Evolutionary conservation across 2,888 invertebrate genomes (phyloP), one percentile per base, ranked within the genome.

Genomic region (Rhamnusium bicolor): DNA sequence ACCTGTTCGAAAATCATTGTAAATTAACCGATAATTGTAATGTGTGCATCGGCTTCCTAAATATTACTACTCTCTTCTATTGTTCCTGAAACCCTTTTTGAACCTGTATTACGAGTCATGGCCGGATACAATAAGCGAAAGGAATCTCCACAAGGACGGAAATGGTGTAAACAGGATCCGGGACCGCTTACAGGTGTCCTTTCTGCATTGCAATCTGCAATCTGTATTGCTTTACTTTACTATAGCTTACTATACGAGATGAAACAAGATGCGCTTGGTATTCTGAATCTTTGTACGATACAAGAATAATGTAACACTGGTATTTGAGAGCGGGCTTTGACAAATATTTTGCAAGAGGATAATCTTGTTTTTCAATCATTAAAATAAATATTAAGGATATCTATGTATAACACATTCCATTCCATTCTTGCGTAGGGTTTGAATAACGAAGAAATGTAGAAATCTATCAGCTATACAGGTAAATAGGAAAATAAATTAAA

Each of bases 1-100:
- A 75, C 73, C 72, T 77, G 72, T 69, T 69, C 68, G 67, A 69
- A n/a, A 77, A 75, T 75, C 56, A 75, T 72, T 69, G 69, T 68
- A 73, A 77, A 75, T 72, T 73, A 75, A 60, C 71, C 67, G 70
- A 71, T 75, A 75, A 72, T 77, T 63, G 53, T 32, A 58, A 69
- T 51, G 54, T n/a, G n/a, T n/a, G 49, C 46, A 66, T 51, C 32
- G 67, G 71, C 58, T 47, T 54, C 47, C 58, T 63, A 68, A 46
- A 61, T 62, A 62, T 62, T 54, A 62, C 49, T 53, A 29, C 16
- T 6, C 58, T 7, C 58, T n/a, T 16, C 12, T 32, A 18, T 58
- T 58, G 32, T 18, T 12, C 27, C 27, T n/a, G 32, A 32, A 58
- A n/a, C 58, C 58, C 58, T 14, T 21, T 68, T 68, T 12, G 29